These are phyloP conservation scores for Nipponacmea schrenckii DNA, from an alignment of 2,888 invertebrate species.

Conservation along the genomic window DNA sequence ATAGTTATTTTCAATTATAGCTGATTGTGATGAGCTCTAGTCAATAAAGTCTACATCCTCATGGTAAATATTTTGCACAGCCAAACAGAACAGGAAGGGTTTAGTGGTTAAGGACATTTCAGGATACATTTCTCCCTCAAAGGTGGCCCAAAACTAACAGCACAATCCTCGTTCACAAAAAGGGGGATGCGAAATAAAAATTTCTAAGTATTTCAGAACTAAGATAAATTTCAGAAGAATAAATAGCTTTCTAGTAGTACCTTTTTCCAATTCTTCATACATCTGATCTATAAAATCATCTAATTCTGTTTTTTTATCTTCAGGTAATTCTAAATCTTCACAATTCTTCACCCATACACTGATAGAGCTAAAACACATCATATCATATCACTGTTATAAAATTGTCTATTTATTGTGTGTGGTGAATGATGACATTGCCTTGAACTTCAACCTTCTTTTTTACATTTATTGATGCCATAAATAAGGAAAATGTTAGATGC, in stretches of 20 bases:
- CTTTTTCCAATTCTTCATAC: constrained; percentile 84
- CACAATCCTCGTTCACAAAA: too few species aligned
- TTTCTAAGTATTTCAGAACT: too few species aligned
- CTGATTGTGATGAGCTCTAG: neutral
- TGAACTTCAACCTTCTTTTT: too few species aligned
- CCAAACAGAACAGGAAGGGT: neutral
- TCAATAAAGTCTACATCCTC: neutral
- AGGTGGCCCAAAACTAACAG: too few species aligned
- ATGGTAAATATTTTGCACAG: neutral
- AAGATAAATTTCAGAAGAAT: too few species aligned
- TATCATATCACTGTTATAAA: neutral
- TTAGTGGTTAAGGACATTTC: neutral
- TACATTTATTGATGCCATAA: neutral
- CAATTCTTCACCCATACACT: constrained; percentile 87
- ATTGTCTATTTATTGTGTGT: too few species aligned
- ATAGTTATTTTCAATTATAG: too few species aligned
- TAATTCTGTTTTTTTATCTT: constrained; percentile 76
- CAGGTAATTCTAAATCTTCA: constrained; percentile 75
- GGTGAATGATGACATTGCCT: too few species aligned
- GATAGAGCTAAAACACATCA: constrained; percentile 75
- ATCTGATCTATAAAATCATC: constrained; percentile 83
- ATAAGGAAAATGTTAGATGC: neutral
- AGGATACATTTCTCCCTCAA: neutral
- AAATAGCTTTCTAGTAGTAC: constrained; percentile 67
- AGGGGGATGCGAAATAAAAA: too few species aligned